Base-by-base conservation (phyloP, 2,113 vertebrate species). In the Abramis brama region DNA sequence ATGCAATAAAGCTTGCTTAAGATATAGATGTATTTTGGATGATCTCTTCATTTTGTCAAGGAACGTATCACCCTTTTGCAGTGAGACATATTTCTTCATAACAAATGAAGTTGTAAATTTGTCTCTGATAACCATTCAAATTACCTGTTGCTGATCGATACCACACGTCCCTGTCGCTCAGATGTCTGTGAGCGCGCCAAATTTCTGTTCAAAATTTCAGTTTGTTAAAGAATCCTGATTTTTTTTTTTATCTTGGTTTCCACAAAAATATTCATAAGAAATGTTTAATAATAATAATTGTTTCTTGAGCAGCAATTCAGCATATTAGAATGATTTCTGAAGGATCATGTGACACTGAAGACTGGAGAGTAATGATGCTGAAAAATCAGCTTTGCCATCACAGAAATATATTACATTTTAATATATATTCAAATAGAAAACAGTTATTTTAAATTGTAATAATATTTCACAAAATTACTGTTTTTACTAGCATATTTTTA, bases 1-100 rank as follows among this genome's bases (percentile, higher is more conserved):
- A 39, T 10, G 7, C 33, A 62, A 55, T 30, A 59, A 59, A 39
- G 17, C 52, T 79, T 2, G 36, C 50, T n/a, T 2, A 78, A 79
- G 77, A 60, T 33, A 79, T 60, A 60, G 39, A 79, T 60, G 10
- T 62, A 79, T 62, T 79, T 25, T 45, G 78, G 57, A 62, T 45
- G 55, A 43, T 79, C 17, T 78, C 30, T 78, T 9, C 12, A 33
- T 13, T 57, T 78, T 21, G 30, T 36, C 77, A 60, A 39, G 30
- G 30, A 79, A 45, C 30, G 60, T 11, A 60, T 39, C 21, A 39
- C 19, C 17, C 21, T n/a, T 0, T 78, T 3, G 2, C 27, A 78
- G 50, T 36, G 6, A 78, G 27, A 36, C 3, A 39, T 78, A n/a
- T 78, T 78, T 78, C 27, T 78, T 59, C 15, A 23, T 19, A 36